Percentiles rank a stretch among this genome's conserved stretches.
Evolutionary conservation across 2,113 vertebrate genomes (phyloP).

Genomic region (Mesembrinibis cayennensis): DNA sequence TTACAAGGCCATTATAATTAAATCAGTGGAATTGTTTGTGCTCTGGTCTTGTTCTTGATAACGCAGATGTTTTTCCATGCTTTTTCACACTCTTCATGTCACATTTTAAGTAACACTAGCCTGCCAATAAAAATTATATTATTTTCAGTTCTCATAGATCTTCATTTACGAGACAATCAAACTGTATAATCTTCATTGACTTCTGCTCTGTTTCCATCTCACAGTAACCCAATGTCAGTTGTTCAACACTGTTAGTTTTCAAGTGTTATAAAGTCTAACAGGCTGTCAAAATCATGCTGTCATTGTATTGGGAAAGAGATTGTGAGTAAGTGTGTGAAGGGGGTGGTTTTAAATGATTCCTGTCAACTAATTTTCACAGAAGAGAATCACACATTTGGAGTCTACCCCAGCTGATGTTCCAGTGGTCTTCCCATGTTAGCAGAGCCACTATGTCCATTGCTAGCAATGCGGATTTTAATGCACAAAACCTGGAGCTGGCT

Average conservation of each 20-base stretch:
- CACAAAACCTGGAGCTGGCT: not conserved
- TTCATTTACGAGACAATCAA: not conserved
- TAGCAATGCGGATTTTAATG: not conserved
- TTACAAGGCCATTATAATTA: not conserved
- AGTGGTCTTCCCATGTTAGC: not conserved
- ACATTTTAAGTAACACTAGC: not conserved
- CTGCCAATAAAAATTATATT: not conserved
- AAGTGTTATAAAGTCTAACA: not conserved
- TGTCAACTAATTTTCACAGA: not conserved
- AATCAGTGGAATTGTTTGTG: not conserved
- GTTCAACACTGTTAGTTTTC: not conserved
- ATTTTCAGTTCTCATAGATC: not conserved
- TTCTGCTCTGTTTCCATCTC: not conserved
- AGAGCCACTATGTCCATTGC: not conserved
- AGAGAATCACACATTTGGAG: not conserved
- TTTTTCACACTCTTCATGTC: not conserved
- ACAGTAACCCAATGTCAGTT: not conserved
- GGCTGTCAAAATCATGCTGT: not conserved
- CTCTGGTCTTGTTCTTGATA: not conserved
- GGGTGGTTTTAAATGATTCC: not conserved
- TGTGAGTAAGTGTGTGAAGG: accelerated
- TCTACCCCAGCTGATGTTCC: not conserved
- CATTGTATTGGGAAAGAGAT: not conserved
- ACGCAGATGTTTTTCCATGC: not conserved
- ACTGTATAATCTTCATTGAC: not conserved